Base-by-base conservation (phyloP, 2,113 vertebrate species). In the Raphicerus campestris region DNA sequence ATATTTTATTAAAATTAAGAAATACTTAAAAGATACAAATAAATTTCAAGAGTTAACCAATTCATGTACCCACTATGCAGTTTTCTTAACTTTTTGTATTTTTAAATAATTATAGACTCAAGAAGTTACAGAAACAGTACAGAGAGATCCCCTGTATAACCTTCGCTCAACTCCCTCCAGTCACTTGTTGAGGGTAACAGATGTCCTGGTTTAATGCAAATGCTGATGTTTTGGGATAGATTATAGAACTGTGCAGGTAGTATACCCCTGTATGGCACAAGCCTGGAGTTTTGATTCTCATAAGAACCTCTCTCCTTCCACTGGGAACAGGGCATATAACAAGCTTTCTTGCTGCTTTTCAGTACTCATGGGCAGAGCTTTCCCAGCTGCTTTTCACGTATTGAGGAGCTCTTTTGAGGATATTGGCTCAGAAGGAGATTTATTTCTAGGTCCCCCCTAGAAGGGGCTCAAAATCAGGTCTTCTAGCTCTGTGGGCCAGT, bases 1-100 rank as follows among this genome's bases (percentile, higher is more conserved):
- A 15, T 87, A 91, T 78, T 90, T 91, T 53, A 91, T 84, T 94
- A 73, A 94, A 81, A 86, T 92, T 70, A 87, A 45, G 78, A 80
- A 92, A 55, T 83, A 70, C 20, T 85, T 92, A 55, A 91, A 95
- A 83, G 61, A 70, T 91, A 77, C 1, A 51, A 30, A 39, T 61
- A 75, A 24, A 39, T 75, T 94, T 86, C 86, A 49, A 86, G 60
- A 82, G 82, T 85, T 77, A 94, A 82, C 32, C 53, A 61, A 56
- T 7, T 91, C 45, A 11, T 47, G 8, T 91, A 78, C 19, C 39
- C 22, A 32, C 13, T 47, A 14, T 80, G 26, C 5, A 55, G 16
- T 87, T 94, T 89, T 73, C 66, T n/a, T 51, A 45, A 84, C 19
- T 11, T 66, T 88, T 96, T 88, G 92, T 14, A 47, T 45, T 90